Base-by-base conservation (phyloP, 2,888 invertebrate species). In the Sisyra terminalis region DNA sequence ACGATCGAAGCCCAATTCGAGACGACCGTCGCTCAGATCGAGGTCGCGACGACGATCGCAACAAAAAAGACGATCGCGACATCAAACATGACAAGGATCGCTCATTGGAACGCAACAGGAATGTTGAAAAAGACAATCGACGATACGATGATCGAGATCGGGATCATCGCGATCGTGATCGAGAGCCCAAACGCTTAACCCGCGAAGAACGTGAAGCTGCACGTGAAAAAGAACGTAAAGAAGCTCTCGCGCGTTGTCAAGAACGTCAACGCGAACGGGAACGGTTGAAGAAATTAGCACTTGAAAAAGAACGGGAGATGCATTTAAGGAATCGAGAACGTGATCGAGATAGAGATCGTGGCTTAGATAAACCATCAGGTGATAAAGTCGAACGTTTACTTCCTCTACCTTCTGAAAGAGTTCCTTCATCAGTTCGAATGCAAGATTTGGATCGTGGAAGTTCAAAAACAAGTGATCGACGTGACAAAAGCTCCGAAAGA, bases 211-310 rank as follows among this genome's bases (percentile, higher is more conserved):
- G 70, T 8, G 72, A 72, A 52, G 70, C 70, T 1, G 71, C 70
- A 1, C 57, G 74, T 2, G 71, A 74, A 48, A 74, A 73, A 50
- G 74, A 75, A 51, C 63, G 74, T 1, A 70, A 72, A 49, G 84
- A 84, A 48, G 70, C 71, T 0, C 57, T 72, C 43, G 77, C 76
- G 2, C 66, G 83, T 47, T 78, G 79, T 42, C 73, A 83, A 43
- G 69, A 70, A 46, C 57, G 70, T 7, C 69, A 67, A 69, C 68
- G 63, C 8, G 70, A 68, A 48, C 55, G 70, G 1, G 69, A 69
- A 46, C 56, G 67, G 17, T 56, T 66, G n/a, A 66, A 66, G 46
- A 64, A 62, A 49, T 51, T 59, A 30, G 58, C 57, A 24, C n/a
- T n/a, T 7, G 62, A 59, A 44, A 63, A 70, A 47, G 78, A 71